phyloP scores from a whole-genome alignment of 1,140 invertebrate species.

The Colletes latitarsis region DNA sequence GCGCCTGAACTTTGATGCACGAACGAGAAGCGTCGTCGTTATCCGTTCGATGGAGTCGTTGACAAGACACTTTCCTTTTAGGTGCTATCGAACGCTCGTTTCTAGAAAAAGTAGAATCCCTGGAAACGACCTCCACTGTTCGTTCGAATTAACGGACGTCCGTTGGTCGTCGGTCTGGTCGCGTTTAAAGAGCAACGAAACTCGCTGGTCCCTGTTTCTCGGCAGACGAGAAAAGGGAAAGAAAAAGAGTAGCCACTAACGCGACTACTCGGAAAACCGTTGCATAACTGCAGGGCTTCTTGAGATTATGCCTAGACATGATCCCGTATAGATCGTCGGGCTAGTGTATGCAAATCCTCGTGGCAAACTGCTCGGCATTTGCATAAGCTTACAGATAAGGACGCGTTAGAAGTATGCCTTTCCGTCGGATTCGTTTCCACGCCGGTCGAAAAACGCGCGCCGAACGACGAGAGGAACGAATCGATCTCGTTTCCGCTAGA shows the following conservation, averaged over 20 bases:
- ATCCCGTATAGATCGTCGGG: slow-evolving; percentile 69
- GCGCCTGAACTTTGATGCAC: too few species aligned
- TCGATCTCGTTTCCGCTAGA: slow-evolving; percentile 24
- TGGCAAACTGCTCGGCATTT: slow-evolving; percentile 75
- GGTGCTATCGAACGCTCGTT: too few species aligned
- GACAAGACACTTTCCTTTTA: too few species aligned
- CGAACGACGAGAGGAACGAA: slow-evolving; percentile 9
- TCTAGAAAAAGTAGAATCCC: too few species aligned
- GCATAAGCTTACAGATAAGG: slow-evolving; percentile 76
- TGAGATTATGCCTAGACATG: slow-evolving; percentile 74
- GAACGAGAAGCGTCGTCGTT: neutral
- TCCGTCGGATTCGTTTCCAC: slow-evolving; percentile 63
- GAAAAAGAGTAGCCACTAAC: slow-evolving; percentile 32
- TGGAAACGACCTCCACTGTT: too few species aligned
- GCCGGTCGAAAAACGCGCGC: neutral
- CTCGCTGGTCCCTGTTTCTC: neutral
- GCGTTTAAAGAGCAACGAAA: neutral
- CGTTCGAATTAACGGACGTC: too few species aligned
- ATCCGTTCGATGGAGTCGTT: too few species aligned
- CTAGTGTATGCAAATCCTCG: slow-evolving; percentile 73
- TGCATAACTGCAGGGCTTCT: slow-evolving; percentile 61
- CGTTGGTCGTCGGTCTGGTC: too few species aligned
- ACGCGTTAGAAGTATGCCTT: slow-evolving; percentile 69
- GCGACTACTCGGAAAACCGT: slow-evolving; percentile 54
- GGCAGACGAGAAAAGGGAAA: neutral